Evolutionary conservation across 2,797 vertebrate genomes (phyloP), one percentile per base, ranked within the genome.

Genomic region (Clamator glandarius): DNA sequence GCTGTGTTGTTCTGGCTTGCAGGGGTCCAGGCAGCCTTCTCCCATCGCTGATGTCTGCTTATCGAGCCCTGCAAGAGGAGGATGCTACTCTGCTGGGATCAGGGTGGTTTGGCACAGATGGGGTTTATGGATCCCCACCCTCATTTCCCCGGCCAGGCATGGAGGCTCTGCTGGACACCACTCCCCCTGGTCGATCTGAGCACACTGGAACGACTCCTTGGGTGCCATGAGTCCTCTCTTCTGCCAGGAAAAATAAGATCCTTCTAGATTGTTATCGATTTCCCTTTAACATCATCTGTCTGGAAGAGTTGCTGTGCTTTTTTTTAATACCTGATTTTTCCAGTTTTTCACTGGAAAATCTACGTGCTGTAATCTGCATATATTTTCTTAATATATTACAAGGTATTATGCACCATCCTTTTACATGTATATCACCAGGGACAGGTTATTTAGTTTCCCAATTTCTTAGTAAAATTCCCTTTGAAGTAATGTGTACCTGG

Each of bases 61-160:
- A 29, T 44, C 44, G 5, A 18, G 61, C 35, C 55, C 55, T 8
- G 23, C 26, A 6, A 20, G 16, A 39, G 46, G 59, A 29, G 59
- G 55, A n/a, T 31, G 35, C 21, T 82, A 48, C 35, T 35, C 39
- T 54, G 41, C 39, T 16, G 29, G 15, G 23, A 19, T 24, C 17
- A 14, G 19, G 48, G 15, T 18, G n/a, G 46, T 20, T 31, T 21
- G 62, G 35, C 3, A 3, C 63, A 35, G 31, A 26, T 36, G 46
- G 44, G 63, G 24, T 44, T 72, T 28, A 11, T 11, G 29, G 59
- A 6, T 39, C 5, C 9, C 39, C 8, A 28, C 20, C 15, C 44
- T 9, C 12, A 14, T 15, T 4, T 11, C 42, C 15, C 36, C 0
- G 0, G 9, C 24, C 1, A 3, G 35, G 42, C 51, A 50, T 1